Conservation (phyloP, 2,113 vertebrate species). For the Marmota flaviventris region DNA sequence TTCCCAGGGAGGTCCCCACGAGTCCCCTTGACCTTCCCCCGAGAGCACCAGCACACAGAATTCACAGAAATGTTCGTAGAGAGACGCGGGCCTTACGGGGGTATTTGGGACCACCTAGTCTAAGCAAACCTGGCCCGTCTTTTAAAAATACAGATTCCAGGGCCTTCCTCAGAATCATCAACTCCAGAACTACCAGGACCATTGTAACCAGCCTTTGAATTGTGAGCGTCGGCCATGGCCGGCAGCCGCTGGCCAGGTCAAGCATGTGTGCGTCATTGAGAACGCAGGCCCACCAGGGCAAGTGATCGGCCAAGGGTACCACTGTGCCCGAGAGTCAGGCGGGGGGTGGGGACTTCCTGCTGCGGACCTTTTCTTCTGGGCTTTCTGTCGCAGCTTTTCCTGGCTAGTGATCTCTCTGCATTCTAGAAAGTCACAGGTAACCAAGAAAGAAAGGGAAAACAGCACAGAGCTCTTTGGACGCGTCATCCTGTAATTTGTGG, state of each 20-base stretch:
- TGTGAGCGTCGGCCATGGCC: accelerated
- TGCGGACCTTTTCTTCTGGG: background rate
- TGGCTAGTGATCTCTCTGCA: background rate
- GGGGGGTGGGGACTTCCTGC: accelerated
- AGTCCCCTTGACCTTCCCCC: accelerated
- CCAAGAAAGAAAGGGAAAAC: accelerated
- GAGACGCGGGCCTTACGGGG: background rate
- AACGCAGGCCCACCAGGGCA: background rate
- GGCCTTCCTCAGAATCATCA: background rate
- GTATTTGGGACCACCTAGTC: background rate
- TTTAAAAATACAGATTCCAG: background rate
- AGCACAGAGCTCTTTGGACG: background rate
- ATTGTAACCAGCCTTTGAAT: accelerated
- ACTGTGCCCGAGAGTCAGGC: background rate
- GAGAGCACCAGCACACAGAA: background rate
- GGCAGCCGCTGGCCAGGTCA: background rate
- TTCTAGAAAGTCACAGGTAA: background rate
- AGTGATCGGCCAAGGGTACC: background rate
- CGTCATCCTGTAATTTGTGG: background rate
- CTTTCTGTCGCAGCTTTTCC: background rate
- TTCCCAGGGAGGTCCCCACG: background rate
- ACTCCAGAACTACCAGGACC: accelerated
- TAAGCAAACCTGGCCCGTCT: background rate
- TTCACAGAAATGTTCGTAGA: accelerated
- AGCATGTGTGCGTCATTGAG: accelerated